A percentile compares a stretch with the other conserved stretches of the same genome.
Evolutionary conservation across 2,113 vertebrate species (phyloP).

Genomic region (Brachyhypopomus gauderio): DNA sequence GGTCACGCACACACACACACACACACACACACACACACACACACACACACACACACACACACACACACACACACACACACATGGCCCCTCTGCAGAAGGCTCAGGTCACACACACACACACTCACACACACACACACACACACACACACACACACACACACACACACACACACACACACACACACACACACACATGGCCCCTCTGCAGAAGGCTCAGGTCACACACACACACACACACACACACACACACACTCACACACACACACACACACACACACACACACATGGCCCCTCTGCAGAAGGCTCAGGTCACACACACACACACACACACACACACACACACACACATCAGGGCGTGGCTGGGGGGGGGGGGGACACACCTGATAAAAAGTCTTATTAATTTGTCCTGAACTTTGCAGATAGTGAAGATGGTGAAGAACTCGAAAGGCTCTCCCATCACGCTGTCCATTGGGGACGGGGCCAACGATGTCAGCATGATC

Average conservation of each 20-base stretch:
- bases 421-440: constrained; percentile 97
- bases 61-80: constrained; percentile 55
- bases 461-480: constrained; percentile 92
- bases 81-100: constrained; percentile 98
- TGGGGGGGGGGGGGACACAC: too few relatives aligned
- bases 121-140: not conserved
- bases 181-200: constrained; percentile 83
- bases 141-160: not conserved
- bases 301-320: too few relatives aligned
- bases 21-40: too few relatives aligned
- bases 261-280: too few relatives aligned
- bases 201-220: constrained; percentile 97
- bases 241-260: not conserved
- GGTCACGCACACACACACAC: too few relatives aligned
- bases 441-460: constrained; percentile 93
- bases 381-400: too few relatives aligned
- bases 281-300: too few relatives aligned
- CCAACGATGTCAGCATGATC: constrained; percentile 99
- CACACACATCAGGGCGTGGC: too few relatives aligned
- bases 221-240: not conserved
- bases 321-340: too few relatives aligned
- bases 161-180: not conserved
- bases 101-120: too few relatives aligned
- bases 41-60: too few relatives aligned
- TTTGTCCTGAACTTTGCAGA: constrained; percentile 70